A percentile compares a stretch with the other conserved stretches of the same genome.
Conservation (phyloP, 2,797 vertebrate genomes). For the Taenioides sp. region DNA sequence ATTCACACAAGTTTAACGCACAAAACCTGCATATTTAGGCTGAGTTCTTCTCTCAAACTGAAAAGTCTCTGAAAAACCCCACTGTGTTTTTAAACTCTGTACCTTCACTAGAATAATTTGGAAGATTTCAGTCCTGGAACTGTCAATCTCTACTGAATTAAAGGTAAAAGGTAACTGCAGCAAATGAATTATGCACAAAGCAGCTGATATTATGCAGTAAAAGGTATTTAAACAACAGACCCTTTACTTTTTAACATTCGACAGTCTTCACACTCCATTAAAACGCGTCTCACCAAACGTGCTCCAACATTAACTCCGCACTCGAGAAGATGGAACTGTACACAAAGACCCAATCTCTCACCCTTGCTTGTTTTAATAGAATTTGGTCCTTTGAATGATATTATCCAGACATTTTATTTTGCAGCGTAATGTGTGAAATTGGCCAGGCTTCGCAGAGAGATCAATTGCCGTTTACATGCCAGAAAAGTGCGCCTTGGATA, state of each 20-base stretch:
- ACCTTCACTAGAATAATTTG: too few species aligned
- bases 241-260: constrained; percentile 7
- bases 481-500: constrained; percentile 37
- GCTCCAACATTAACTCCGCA: constrained; percentile 31
- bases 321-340: constrained; percentile 20
- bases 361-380: constrained; percentile 26
- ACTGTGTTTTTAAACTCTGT: too few species aligned
- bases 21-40: too few species aligned
- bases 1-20: too few species aligned
- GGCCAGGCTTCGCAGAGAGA: constrained; percentile 31
- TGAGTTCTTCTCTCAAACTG: too few species aligned
- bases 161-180: too few species aligned
- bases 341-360: constrained; percentile 30
- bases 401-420: constrained; percentile 32
- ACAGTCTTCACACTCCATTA: constrained; percentile 13
- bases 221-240: neutral
- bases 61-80: too few species aligned
- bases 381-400: constrained; percentile 33
- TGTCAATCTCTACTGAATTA: too few species aligned
- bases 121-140: too few species aligned
- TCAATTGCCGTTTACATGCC: constrained; percentile 47
- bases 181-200: too few species aligned
- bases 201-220: too few species aligned
- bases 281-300: constrained; percentile 16
- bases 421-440: constrained; percentile 48